These are phyloP conservation scores for Numenius phaeopus DNA, from an alignment of 2,797 vertebrate species.

Conservation along the genomic window DNA sequence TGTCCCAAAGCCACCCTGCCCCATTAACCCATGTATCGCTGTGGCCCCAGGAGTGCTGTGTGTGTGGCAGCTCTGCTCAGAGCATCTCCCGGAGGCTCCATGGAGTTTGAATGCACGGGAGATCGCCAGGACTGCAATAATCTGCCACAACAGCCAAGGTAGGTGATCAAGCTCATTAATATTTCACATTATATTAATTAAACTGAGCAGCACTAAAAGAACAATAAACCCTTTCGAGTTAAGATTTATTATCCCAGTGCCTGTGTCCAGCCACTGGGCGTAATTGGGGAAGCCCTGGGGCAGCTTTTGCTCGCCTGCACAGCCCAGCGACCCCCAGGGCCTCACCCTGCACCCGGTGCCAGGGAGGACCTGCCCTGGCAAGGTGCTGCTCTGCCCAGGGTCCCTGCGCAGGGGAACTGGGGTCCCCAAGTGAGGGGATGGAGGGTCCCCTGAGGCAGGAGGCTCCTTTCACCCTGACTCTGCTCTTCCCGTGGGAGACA, in stretches of 20 bases:
- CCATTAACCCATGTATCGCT: rapidly evolving
- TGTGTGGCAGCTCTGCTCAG: rapidly evolving
- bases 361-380: rapidly evolving
- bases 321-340: neutral
- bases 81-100: rapidly evolving
- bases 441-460: neutral
- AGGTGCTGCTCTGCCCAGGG: neutral
- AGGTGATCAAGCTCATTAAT: neutral
- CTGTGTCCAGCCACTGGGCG: neutral
- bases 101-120: rapidly evolving
- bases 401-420: neutral
- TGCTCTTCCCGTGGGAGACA: neutral
- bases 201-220: neutral
- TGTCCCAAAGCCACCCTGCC: neutral
- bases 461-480: neutral
- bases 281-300: neutral
- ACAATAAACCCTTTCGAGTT: neutral
- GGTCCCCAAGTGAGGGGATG: neutral
- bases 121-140: neutral
- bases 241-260: neutral
- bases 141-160: neutral
- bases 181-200: neutral
- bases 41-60: neutral
- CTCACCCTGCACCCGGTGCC: neutral
- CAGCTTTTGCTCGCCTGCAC: rapidly evolving